Evolutionary conservation across 2,888 invertebrate genomes (phyloP).

Genomic region (Pandemis corylana): DNA sequence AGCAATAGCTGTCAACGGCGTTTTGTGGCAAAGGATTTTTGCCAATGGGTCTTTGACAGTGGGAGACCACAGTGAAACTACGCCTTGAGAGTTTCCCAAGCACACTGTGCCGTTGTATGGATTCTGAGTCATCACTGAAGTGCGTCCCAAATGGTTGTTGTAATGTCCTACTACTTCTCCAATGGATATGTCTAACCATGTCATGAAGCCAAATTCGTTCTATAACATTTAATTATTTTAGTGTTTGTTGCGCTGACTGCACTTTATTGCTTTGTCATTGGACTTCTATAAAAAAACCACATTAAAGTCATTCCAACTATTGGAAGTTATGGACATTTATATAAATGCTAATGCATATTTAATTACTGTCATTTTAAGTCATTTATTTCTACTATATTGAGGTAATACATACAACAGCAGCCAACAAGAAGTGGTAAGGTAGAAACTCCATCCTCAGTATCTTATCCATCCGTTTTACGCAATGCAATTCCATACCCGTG

Average conservation of each 20-base stretch:
- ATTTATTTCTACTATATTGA: not conserved
- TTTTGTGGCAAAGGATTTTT: constrained; percentile 95
- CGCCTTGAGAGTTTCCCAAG: constrained; percentile 95
- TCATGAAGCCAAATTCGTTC: constrained; percentile 91
- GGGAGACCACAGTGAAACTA: constrained; percentile 98
- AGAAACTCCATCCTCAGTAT: constrained; percentile 95
- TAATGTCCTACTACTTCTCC: constrained; percentile 94
- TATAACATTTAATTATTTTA: constrained; percentile 59
- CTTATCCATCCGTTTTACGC: constrained; percentile 93
- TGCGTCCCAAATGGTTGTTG: constrained; percentile 90
- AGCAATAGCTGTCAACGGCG: constrained; percentile 91
- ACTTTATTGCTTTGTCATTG: no score
- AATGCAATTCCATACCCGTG: constrained; percentile 98
- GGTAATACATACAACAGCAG: constrained; percentile 88
- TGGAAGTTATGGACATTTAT: no score
- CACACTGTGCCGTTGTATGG: constrained; percentile 96
- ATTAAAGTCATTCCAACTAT: no score
- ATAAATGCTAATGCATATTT: no score
- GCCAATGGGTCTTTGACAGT: constrained; percentile 93
- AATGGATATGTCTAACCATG: constrained; percentile 97
- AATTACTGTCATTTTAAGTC: no score
- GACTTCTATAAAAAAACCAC: no score
- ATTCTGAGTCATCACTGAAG: constrained; percentile 95
- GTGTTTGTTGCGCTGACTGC: no score
- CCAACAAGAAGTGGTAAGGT: constrained; percentile 98